phyloP scores from a whole-genome alignment of 2,797 vertebrate species.

The Pteronotus mesoamericanus region DNA sequence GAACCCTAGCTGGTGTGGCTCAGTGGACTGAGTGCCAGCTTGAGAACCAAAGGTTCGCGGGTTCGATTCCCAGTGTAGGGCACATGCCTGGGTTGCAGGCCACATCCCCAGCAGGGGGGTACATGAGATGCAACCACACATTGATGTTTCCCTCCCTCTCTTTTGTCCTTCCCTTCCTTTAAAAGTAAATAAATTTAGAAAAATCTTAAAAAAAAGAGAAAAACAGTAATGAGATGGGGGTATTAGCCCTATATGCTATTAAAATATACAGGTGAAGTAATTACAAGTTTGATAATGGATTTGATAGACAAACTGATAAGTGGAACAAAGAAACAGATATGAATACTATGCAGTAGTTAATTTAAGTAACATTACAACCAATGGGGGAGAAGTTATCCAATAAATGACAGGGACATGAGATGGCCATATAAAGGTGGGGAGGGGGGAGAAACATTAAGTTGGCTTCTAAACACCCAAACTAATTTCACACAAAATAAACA shows the following conservation, averaged over 20 bases:
- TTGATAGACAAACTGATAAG: background rate
- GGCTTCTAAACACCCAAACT: background rate
- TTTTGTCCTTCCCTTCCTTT: too few species aligned
- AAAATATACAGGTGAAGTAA: background rate
- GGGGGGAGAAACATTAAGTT: background rate
- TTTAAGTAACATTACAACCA: background rate
- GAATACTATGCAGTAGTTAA: background rate
- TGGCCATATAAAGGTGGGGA: background rate
- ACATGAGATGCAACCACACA: too few species aligned
- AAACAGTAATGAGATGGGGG: background rate
- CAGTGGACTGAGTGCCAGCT: too few species aligned
- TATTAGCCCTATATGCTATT: background rate
- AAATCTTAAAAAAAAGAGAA: too few species aligned
- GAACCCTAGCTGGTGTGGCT: too few species aligned
- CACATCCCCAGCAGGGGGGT: too few species aligned
- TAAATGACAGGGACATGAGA: background rate
- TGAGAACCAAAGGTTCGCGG: too few species aligned
- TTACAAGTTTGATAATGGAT: background rate
- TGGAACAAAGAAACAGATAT: background rate
- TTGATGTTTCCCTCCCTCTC: too few species aligned
- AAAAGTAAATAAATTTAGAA: too few species aligned
- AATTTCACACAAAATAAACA: conserved; percentile 19
- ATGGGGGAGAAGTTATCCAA: background rate
- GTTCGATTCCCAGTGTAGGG: too few species aligned
- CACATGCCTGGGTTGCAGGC: too few species aligned